phyloP scores from a whole-genome alignment of 2,888 invertebrate species.

The Eupithecia centaureata region DNA sequence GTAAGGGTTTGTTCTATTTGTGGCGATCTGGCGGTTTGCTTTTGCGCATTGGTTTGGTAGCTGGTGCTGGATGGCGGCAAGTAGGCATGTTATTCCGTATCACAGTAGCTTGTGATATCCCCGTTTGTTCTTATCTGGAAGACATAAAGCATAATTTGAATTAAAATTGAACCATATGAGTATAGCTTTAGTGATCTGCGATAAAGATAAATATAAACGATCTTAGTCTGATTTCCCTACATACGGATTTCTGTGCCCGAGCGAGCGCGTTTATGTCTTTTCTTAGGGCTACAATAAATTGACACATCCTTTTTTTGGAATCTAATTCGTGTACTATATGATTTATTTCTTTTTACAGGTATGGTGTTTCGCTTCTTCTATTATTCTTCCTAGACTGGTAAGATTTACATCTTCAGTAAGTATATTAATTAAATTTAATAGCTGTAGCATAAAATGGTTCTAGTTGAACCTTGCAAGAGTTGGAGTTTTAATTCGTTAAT shows the following conservation, averaged over 20 bases:
- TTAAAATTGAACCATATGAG: too few relatives aligned
- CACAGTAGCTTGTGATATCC: constrained; percentile 49
- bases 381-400: constrained; percentile 2
- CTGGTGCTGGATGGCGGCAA: constrained; percentile 55
- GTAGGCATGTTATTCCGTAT: constrained; percentile 73
- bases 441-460: neutral
- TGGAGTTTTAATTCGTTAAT: neutral
- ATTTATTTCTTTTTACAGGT: constrained; percentile 17
- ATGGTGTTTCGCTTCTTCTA: neutral
- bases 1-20: constrained; percentile 44
- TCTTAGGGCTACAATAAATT: constrained; percentile 2
- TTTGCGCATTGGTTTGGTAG: constrained; percentile 64
- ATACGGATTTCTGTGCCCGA: constrained; percentile 36
- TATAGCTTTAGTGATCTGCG: neutral
- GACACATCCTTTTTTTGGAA: neutral
- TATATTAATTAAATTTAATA: too few relatives aligned
- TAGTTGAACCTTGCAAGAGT: neutral
- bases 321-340: neutral
- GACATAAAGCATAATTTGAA: constrained; percentile 23
- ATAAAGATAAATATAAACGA: too few relatives aligned
- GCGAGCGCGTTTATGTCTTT: constrained; percentile 31
- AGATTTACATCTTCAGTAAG: neutral
- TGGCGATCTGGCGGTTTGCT: constrained; percentile 76
- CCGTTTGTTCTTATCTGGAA: constrained; percentile 57
- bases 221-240: neutral